Base-by-base conservation (phyloP, 2,888 invertebrate species). In the Stomorhina lunata region DNA sequence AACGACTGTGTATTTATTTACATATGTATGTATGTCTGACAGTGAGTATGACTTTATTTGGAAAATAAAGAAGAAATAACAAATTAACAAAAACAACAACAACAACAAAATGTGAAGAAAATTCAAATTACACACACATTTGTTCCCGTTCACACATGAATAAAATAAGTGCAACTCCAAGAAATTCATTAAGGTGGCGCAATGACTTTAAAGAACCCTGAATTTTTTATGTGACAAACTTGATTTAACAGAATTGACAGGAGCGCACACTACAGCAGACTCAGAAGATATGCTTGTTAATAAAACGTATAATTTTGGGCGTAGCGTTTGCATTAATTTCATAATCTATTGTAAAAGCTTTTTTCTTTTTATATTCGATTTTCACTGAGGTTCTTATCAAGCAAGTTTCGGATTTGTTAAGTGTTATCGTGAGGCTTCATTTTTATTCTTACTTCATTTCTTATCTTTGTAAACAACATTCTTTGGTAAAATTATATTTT, bases 151-250 rank as follows among this genome's bases (percentile, higher is more conserved):
- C 22, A 40, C 10, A 29, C 12, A n/a, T 37, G 9, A 12, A 66
- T 20, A 69, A 55, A 59, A 61, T 61, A 72, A 81, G 66, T 81
- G 76, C 76, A 81, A 77, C 57, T 72, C 27, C 59, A 72, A 77
- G 66, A 66, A 77, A 77, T 72, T 77, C 81, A 66, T 81, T 81
- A 76, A 77, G 81, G 76, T 77, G 76, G 71, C 61, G 59, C 71
- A 81, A 66, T 71, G 80, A 71, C 63, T 80, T 68, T 43, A 66
- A 65, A 57, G 55, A 71, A 40, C 50, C 17, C 25, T 76, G 69
- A 20, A 71, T 71, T 71, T n/a, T 80, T 57, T 25, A 48, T 71
- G 20, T 53, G 34, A 59, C 65, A 77, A 53, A 66, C 76, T 81
- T 72, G 81, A 81, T 72, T 53, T 53, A 53, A 59, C 29, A 43